Evolutionary conservation across 2,888 invertebrate species (phyloP).

Genomic region (Melieria omissa): DNA sequence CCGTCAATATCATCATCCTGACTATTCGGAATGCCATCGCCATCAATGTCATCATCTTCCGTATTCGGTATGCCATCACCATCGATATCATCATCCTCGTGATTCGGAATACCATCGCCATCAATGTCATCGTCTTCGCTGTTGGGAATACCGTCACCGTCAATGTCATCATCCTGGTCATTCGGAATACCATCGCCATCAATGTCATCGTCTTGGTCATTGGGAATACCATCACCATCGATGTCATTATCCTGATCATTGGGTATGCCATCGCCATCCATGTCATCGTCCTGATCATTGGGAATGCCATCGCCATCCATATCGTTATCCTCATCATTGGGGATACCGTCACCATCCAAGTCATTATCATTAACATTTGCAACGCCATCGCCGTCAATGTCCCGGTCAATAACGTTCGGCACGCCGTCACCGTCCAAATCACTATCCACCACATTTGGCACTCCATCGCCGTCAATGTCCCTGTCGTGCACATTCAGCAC

Average conservation of each 20-base stretch:
- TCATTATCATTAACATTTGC: constrained; percentile 60
- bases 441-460: constrained; percentile 62
- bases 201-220: constrained; percentile 56
- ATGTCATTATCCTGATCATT: constrained; percentile 57
- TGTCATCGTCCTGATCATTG: constrained; percentile 44
- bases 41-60: constrained; percentile 65
- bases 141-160: constrained; percentile 58
- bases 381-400: constrained; percentile 67
- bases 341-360: constrained; percentile 59
- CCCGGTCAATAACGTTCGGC: constrained; percentile 66
- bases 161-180: constrained; percentile 62
- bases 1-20: constrained; percentile 52
- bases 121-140: constrained; percentile 60
- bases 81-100: constrained; percentile 54
- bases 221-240: constrained; percentile 56
- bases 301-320: constrained; percentile 46
- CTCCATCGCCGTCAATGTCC: constrained; percentile 61
- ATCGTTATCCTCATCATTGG: constrained; percentile 46
- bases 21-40: constrained; percentile 53
- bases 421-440: constrained; percentile 67
- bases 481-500: constrained; percentile 61
- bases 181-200: constrained; percentile 63
- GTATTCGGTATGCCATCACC: constrained; percentile 60
- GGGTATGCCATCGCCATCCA: constrained; percentile 52
- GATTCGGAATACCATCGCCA: constrained; percentile 57